Evolutionary conservation across 2,113 vertebrate genomes (phyloP).

Genomic region (Girardinichthys multiradiatus): DNA sequence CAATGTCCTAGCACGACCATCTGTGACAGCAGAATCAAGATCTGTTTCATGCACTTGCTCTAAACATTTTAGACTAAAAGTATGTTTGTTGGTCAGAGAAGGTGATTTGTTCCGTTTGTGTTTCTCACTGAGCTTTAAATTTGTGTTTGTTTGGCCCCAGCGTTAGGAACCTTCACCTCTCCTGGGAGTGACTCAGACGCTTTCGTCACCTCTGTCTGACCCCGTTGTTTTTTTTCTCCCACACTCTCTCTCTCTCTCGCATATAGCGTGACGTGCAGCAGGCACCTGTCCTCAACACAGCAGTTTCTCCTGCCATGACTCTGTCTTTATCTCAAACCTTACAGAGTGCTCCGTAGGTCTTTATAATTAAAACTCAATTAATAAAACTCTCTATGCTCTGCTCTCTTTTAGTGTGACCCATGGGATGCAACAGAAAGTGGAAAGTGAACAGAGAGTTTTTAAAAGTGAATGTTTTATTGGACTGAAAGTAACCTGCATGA

Average conservation of each 20-base stretch:
- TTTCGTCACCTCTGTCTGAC: slow-evolving; percentile 18
- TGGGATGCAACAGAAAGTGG: slow-evolving; percentile 2
- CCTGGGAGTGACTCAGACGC: slow-evolving; percentile 40
- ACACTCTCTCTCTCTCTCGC: neutral
- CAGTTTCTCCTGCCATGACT: slow-evolving; percentile 41
- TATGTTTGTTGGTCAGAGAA: neutral
- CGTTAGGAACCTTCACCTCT: slow-evolving; percentile 39
- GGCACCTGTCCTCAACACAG: slow-evolving; percentile 54
- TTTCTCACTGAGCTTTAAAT: neutral
- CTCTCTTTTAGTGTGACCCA: neutral
- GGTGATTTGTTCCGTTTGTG: neutral
- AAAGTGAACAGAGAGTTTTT: neutral
- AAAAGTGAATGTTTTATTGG: neutral
- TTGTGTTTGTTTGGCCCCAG: slow-evolving; percentile 11
- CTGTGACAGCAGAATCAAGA: neutral
- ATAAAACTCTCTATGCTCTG: neutral
- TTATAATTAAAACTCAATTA: slow-evolving; percentile 18
- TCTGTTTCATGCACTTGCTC: slow-evolving; percentile 4
- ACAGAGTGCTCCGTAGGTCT: neutral
- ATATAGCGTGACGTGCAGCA: slow-evolving; percentile 47
- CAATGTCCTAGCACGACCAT: slow-evolving; percentile 12
- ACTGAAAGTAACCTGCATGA: neutral
- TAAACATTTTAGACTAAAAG: slow-evolving; percentile 5
- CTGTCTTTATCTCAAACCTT: slow-evolving; percentile 27
- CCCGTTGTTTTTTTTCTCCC: neutral